Conservation (phyloP, 2,888 invertebrate species). For the Xanthorhoe spadicearia region DNA sequence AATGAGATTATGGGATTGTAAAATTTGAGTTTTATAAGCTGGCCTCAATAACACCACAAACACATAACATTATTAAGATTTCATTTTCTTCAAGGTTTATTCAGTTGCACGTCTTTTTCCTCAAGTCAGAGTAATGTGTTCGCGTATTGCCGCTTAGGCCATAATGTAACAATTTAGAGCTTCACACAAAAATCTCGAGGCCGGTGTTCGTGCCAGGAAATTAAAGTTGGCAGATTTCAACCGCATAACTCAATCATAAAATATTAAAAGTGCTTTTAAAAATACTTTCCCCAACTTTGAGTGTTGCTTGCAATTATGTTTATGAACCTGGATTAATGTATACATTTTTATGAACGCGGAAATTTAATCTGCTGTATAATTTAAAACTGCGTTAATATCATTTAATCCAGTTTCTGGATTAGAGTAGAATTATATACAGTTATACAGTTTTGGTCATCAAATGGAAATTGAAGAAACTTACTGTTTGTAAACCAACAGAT, state of each 20-base stretch:
- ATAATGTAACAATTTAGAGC: constrained; percentile 39
- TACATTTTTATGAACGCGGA: constrained; percentile 11
- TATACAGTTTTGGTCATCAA: no score
- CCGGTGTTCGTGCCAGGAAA: constrained; percentile 53
- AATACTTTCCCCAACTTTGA: constrained; percentile 20
- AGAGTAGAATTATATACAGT: no score
- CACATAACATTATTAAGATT: background rate
- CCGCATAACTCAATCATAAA: constrained; percentile 43
- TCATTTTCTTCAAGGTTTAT: background rate
- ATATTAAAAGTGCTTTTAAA: constrained; percentile 33
- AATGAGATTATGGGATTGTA: background rate
- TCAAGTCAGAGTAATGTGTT: constrained; percentile 32
- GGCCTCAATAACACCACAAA: background rate
- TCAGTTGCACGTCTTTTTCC: constrained; percentile 9
- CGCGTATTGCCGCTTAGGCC: constrained; percentile 30
- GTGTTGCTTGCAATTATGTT: constrained; percentile 22
- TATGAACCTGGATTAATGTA: constrained; percentile 9
- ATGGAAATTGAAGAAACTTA: no score
- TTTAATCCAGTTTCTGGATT: background rate
- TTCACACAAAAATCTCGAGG: constrained; percentile 43
- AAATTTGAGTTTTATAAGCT: background rate
- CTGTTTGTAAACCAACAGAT: no score
- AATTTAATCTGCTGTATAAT: background rate
- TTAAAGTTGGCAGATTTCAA: constrained; percentile 55
- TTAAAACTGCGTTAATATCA: background rate